Conservation (phyloP, 2,797 vertebrate genomes). For the Danio choprae region DNA sequence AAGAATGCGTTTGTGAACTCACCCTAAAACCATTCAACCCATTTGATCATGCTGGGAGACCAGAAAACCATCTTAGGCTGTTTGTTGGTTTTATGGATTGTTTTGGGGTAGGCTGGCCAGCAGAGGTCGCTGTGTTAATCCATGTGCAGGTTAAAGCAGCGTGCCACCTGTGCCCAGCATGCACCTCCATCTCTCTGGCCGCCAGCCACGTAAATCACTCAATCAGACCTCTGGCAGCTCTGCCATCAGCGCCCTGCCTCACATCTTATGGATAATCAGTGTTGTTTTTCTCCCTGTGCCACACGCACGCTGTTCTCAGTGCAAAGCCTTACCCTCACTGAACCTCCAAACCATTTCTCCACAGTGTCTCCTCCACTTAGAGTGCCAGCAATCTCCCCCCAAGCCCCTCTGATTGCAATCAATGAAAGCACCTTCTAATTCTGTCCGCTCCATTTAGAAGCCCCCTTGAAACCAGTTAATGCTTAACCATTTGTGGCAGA, state of each 20-base stretch:
- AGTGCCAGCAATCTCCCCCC: constrained; percentile 47
- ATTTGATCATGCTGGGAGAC: not conserved
- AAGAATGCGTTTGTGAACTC: too few relatives aligned
- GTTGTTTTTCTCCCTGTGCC: constrained; percentile 53
- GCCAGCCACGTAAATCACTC: constrained; percentile 64
- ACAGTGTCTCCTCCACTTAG: constrained; percentile 55
- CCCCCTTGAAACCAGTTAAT: constrained; percentile 59
- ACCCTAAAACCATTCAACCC: not conserved
- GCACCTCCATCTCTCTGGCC: constrained; percentile 53
- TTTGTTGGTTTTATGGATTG: not conserved
- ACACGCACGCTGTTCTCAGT: constrained; percentile 45
- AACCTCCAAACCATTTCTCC: constrained; percentile 47
- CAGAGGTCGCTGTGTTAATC: constrained; percentile 49
- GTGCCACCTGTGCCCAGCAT: constrained; percentile 57
- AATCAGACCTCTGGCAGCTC: constrained; percentile 58
- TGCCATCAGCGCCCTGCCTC: constrained; percentile 56
- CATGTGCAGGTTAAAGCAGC: constrained; percentile 8
- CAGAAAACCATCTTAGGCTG: not conserved
- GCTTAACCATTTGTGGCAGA: constrained; percentile 62
- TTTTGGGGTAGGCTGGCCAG: constrained; percentile 36
- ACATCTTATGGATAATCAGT: constrained; percentile 64
- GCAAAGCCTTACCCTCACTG: constrained; percentile 15
- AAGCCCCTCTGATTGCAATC: constrained; percentile 69
- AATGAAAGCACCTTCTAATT: constrained; percentile 64
- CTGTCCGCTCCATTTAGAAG: constrained; percentile 57